phyloP scores from a whole-genome alignment of 2,797 vertebrate genomes.

The Melanogrammus aeglefinus region DNA sequence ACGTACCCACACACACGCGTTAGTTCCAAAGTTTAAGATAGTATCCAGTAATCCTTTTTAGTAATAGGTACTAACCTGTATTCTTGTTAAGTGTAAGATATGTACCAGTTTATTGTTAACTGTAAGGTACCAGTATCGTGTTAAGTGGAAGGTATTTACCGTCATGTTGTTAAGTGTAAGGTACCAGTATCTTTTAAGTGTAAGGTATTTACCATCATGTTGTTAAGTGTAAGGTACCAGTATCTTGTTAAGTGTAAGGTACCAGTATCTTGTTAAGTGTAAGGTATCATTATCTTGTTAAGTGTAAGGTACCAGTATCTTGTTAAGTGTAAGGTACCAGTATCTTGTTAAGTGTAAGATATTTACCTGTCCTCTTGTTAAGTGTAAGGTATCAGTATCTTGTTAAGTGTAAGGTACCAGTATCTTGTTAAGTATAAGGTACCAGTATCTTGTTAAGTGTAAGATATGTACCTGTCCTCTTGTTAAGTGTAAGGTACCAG shows the following conservation, averaged over 20 bases:
- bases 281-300: constrained; percentile 84
- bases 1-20: too few relatives aligned
- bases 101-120: constrained; percentile 81
- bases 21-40: too few relatives aligned
- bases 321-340: not conserved
- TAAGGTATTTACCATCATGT: not conserved
- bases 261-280: not conserved
- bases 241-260: not conserved
- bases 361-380: not conserved
- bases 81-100: not conserved
- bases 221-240: not conserved
- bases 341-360: not conserved
- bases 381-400: not conserved
- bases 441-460: not conserved
- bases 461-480: constrained; percentile 81
- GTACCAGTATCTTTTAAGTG: not conserved
- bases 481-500: constrained; percentile 40
- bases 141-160: not conserved
- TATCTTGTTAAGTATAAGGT: not conserved
- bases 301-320: too few relatives aligned
- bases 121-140: too few relatives aligned
- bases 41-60: too few relatives aligned
- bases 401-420: not conserved
- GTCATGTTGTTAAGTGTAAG: not conserved
- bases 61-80: too few relatives aligned